A percentile compares a stretch with the other conserved stretches of the same genome.
These are phyloP conservation scores for Eupithecia exiguata DNA, from an alignment of 2,888 invertebrate species.

Conservation along the genomic window DNA sequence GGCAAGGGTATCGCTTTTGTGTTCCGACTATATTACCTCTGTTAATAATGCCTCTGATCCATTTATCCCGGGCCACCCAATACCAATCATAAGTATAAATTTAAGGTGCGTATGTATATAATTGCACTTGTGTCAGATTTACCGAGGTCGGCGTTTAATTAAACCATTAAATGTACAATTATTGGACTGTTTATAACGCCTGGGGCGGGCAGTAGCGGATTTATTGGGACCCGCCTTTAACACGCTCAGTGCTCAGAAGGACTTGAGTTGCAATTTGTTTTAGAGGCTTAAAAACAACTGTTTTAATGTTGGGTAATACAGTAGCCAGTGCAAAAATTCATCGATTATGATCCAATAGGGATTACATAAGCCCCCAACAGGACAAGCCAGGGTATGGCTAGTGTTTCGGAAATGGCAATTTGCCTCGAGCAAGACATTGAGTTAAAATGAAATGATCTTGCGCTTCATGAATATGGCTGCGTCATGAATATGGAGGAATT, in stretches of 20 bases:
- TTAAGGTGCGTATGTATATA: slow-evolving; percentile 42
- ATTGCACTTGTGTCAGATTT: slow-evolving; percentile 49
- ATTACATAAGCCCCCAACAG: too few relatives aligned
- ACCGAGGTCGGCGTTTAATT: slow-evolving; percentile 59
- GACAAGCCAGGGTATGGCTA: background rate
- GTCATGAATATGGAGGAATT: slow-evolving; percentile 12
- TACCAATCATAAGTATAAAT: slow-evolving; percentile 9
- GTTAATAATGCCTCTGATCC: too few relatives aligned
- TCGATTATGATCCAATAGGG: too few relatives aligned
- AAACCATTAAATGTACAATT: slow-evolving; percentile 56
- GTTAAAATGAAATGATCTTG: background rate
- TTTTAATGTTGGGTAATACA: background rate
- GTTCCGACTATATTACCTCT: too few relatives aligned
- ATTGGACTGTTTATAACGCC: slow-evolving; percentile 47
- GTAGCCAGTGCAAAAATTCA: background rate
- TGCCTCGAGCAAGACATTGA: slow-evolving; percentile 1
- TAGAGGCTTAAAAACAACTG: background rate
- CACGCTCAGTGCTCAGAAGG: background rate
- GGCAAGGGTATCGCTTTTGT: too few relatives aligned
- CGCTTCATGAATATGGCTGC: slow-evolving; percentile 6
- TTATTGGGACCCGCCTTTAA: slow-evolving; percentile 21
- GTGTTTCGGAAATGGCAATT: background rate
- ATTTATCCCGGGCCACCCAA: slow-evolving; percentile 1
- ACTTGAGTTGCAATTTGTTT: background rate
- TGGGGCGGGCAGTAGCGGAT: slow-evolving; percentile 32